Conservation (phyloP, 2,888 invertebrate species). For the Drosophila meridionalis region DNA sequence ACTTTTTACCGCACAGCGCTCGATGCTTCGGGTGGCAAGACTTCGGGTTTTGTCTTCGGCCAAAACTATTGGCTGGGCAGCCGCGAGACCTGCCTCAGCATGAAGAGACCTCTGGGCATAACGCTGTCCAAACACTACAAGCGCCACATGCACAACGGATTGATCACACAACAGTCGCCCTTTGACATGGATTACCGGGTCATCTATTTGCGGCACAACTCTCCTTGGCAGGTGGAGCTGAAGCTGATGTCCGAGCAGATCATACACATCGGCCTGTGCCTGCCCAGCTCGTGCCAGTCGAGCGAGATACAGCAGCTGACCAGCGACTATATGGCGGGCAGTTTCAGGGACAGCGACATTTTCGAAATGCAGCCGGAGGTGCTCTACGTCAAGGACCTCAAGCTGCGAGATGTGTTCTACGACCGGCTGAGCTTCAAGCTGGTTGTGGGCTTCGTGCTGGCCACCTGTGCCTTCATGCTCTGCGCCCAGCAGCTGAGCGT, state of each 20-base stretch:
- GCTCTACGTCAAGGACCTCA: conserved; percentile 83
- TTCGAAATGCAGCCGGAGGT: conserved; percentile 83
- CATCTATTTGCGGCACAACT: conserved; percentile 84
- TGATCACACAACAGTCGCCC: conserved; percentile 82
- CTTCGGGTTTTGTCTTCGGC: conserved; percentile 87
- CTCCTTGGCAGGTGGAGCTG: conserved; percentile 85
- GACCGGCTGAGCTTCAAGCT: conserved; percentile 80
- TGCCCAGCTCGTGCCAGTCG: conserved; percentile 85
- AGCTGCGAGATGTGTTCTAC: conserved; percentile 79
- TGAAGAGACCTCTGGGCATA: conserved; percentile 80
- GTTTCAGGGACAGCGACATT: conserved; percentile 79
- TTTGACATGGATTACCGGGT: conserved; percentile 84
- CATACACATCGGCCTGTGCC: conserved; percentile 86
- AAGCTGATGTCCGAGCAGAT: conserved; percentile 85
- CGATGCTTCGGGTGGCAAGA: conserved; percentile 87
- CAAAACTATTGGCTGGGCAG: conserved; percentile 88
- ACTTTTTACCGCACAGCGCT: conserved; percentile 83
- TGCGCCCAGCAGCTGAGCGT: conserved; percentile 66
- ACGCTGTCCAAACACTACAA: conserved; percentile 82
- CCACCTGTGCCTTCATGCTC: conserved; percentile 75
- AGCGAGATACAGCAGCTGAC: conserved; percentile 84
- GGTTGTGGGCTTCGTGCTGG: conserved; percentile 66
- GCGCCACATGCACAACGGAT: conserved; percentile 82
- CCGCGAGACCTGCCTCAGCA: conserved; percentile 85
- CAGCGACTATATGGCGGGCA: conserved; percentile 78